phyloP scores from a whole-genome alignment of 2,797 vertebrate species.

The Phalloptychus januarius region DNA sequence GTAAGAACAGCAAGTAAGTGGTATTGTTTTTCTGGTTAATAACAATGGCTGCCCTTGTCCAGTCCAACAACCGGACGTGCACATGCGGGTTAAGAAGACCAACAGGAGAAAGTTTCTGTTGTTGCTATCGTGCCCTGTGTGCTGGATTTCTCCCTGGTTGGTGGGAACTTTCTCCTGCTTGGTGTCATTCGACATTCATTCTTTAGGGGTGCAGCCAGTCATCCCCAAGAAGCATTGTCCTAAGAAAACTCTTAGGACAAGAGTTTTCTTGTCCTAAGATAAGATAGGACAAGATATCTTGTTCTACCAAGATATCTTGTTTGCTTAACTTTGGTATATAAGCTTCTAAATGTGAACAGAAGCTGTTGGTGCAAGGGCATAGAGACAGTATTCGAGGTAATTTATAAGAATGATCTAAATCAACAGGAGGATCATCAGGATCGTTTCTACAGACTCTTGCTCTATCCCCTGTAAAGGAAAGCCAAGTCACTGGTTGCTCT shows the following conservation, averaged over 20 bases:
- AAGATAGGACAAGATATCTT: too few species aligned
- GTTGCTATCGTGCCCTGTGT: neutral
- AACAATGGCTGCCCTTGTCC: neutral
- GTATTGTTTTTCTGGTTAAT: neutral
- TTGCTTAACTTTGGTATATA: neutral
- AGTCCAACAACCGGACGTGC: neutral
- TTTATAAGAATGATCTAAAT: neutral
- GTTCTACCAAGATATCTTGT: too few species aligned
- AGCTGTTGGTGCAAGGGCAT: neutral
- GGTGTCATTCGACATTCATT: neutral
- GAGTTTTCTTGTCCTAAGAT: too few species aligned
- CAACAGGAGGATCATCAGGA: neutral
- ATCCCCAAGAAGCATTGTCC: too few species aligned
- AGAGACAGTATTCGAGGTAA: neutral
- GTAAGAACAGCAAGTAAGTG: neutral
- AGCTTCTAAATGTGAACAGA: neutral
- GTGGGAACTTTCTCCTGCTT: too few species aligned
- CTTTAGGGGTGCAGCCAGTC: neutral
- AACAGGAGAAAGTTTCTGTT: neutral
- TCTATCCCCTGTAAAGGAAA: conserved; percentile 19
- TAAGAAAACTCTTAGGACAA: too few species aligned
- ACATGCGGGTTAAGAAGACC: neutral
- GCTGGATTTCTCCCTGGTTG: neutral
- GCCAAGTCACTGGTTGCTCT: conserved; percentile 35
- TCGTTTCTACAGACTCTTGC: neutral